Conservation (phyloP, 92 coral and sea anemone species). For the Galaxea fascicularis region DNA sequence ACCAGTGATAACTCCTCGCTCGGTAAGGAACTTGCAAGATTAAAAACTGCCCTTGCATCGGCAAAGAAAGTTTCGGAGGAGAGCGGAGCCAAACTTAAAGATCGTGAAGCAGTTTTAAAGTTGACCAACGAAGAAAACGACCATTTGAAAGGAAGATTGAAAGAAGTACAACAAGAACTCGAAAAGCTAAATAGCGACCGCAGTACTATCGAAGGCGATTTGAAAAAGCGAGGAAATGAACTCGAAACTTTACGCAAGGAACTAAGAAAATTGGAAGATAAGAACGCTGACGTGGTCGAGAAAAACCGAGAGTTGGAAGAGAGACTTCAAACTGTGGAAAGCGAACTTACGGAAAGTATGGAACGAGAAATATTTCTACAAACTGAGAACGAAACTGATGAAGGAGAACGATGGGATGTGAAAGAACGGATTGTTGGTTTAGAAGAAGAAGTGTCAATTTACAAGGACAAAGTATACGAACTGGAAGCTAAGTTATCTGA, state of each 20-base stretch:
- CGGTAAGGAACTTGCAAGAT: too few species aligned
- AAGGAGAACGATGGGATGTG: slow-evolving; percentile 66
- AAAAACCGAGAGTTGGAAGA: slow-evolving; percentile 72
- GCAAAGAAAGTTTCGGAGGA: too few species aligned
- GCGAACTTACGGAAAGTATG: slow-evolving; percentile 68
- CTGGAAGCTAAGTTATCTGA: slow-evolving; percentile 68
- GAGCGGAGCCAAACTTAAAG: too few species aligned
- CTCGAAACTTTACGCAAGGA: slow-evolving; percentile 48
- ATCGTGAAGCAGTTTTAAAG: not conserved
- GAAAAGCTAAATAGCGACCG: slow-evolving; percentile 35
- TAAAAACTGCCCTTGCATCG: too few species aligned
- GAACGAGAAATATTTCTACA: slow-evolving; percentile 71
- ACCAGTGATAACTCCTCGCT: slow-evolving; percentile 42
- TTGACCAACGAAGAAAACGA: slow-evolving; percentile 64
- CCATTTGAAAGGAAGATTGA: slow-evolving; percentile 59
- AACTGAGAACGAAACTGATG: slow-evolving; percentile 68
- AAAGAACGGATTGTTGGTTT: slow-evolving; percentile 55
- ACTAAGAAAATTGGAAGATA: slow-evolving; percentile 59
- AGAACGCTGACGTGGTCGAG: slow-evolving; percentile 56
- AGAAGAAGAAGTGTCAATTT: slow-evolving; percentile 70
- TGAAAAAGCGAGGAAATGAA: slow-evolving; percentile 56
- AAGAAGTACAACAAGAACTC: slow-evolving; percentile 44
- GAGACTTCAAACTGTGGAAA: slow-evolving; percentile 71
- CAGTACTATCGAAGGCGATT: slow-evolving; percentile 32
- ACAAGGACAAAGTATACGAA: slow-evolving; percentile 60